These are phyloP conservation scores for Myrmophylax atrothorax DNA, from an alignment of 2,113 vertebrate species.

Conservation along the genomic window DNA sequence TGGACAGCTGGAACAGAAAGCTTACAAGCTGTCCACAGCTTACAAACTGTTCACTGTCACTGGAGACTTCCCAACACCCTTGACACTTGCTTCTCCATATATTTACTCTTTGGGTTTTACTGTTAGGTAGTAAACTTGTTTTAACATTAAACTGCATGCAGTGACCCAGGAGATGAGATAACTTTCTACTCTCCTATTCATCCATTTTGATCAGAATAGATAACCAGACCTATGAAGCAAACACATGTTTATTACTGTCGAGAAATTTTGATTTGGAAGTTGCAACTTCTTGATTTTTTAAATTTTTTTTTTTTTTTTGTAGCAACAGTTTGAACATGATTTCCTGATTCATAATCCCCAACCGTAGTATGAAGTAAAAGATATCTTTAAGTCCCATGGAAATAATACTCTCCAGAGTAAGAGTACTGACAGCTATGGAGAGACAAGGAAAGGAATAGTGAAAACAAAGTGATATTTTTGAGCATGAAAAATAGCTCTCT, in stretches of 20 bases:
- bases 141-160: neutral
- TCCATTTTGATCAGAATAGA: neutral
- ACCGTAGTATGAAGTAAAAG: neutral
- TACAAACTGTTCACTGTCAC: neutral
- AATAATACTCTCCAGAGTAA: neutral
- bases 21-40: neutral
- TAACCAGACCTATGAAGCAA: neutral
- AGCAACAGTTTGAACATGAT: neutral
- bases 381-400: neutral
- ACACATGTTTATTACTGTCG: neutral
- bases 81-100: neutral
- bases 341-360: neutral
- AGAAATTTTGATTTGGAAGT: neutral
- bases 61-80: neutral
- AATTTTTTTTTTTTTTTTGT: neutral
- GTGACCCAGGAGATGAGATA: neutral
- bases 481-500: neutral
- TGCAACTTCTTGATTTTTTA: neutral
- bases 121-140: neutral
- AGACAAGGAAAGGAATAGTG: neutral
- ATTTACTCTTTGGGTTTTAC: neutral
- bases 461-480: neutral
- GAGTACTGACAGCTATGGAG: neutral
- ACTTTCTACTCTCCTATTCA: neutral
- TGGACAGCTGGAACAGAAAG: neutral